phyloP scores from a whole-genome alignment of 2,113 vertebrate genomes.

The Xenopus borealis region DNA sequence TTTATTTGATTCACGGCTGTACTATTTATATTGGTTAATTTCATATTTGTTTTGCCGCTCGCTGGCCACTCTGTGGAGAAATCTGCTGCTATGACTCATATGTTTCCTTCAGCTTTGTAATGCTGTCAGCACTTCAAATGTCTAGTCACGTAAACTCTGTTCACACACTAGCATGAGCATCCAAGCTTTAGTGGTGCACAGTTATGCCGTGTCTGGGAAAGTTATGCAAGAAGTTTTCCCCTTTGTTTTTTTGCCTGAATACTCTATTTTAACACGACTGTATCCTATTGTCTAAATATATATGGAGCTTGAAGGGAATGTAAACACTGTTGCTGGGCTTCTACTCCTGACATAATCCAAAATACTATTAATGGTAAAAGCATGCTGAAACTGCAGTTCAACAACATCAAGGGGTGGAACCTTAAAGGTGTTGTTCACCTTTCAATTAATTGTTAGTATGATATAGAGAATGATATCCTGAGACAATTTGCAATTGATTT shows the following conservation, averaged over 20 bases:
- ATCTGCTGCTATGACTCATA: constrained; percentile 26
- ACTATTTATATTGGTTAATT: constrained; percentile 33
- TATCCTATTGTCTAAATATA: too few relatives aligned
- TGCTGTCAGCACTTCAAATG: constrained; percentile 8
- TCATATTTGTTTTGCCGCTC: constrained; percentile 19
- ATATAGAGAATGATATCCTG: too few relatives aligned
- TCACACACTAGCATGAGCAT: constrained; percentile 4
- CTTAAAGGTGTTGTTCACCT: too few relatives aligned
- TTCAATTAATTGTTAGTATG: too few relatives aligned
- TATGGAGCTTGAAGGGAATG: too few relatives aligned
- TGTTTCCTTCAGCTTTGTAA: constrained; percentile 28
- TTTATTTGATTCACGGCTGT: constrained; percentile 27
- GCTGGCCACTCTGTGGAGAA: constrained; percentile 23
- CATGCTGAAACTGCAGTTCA: too few relatives aligned
- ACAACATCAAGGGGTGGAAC: too few relatives aligned
- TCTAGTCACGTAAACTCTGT: constrained; percentile 10
- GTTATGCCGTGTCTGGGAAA: neutral
- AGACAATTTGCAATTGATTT: too few relatives aligned
- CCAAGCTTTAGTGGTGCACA: neutral
- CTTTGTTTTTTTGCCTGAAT: neutral
- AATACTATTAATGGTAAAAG: too few relatives aligned
- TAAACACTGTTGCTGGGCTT: too few relatives aligned
- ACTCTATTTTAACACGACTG: too few relatives aligned
- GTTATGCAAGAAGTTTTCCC: neutral
- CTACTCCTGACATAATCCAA: too few relatives aligned